Percentiles rank a stretch among this genome's conserved stretches.
These are phyloP conservation scores for Hirtodrosophila alboralis DNA, from an alignment of 2,888 invertebrate species.

Conservation along the genomic window DNA sequence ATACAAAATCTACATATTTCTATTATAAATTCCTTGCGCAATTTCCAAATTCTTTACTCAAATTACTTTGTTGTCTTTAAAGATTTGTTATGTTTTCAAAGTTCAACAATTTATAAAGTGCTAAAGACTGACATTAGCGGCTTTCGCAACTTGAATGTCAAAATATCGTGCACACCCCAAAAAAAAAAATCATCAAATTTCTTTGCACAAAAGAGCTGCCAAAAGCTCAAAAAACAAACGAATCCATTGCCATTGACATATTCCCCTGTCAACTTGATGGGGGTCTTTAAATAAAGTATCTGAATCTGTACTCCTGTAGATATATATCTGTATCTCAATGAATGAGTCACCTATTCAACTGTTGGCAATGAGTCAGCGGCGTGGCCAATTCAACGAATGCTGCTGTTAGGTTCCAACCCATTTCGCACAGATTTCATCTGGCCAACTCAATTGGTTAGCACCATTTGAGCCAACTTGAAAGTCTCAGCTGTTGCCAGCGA, in stretches of 20 bases:
- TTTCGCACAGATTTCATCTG: constrained; percentile 65
- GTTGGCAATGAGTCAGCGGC: constrained; percentile 30
- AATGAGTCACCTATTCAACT: constrained; percentile 19
- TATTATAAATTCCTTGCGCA: constrained; percentile 7
- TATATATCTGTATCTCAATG: constrained; percentile 3
- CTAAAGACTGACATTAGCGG: constrained; percentile 37
- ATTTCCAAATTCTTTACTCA: constrained; percentile 10
- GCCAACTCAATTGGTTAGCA: constrained; percentile 19
- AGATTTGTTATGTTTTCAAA: constrained; percentile 4
- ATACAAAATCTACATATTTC: no score
- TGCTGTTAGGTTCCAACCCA: constrained; percentile 16
- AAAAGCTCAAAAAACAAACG: constrained; percentile 3
- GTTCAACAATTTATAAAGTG: constrained; percentile 3
- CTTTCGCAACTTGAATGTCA: constrained; percentile 17
- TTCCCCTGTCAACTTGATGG: constrained; percentile 27
- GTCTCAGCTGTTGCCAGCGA: constrained; percentile 17
- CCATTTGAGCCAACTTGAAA: constrained; percentile 28
- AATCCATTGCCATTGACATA: constrained; percentile 29
- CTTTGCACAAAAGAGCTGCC: not conserved
- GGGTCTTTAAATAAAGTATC: constrained; percentile 24
- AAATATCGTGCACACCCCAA: constrained; percentile 17
- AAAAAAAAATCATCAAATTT: constrained; percentile 7
- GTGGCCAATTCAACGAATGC: constrained; percentile 15
- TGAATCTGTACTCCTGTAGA: not conserved
- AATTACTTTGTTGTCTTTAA: constrained; percentile 5